These are phyloP conservation scores for Pelochelys cantorii DNA, from an alignment of 2,797 vertebrate genomes.

Conservation along the genomic window DNA sequence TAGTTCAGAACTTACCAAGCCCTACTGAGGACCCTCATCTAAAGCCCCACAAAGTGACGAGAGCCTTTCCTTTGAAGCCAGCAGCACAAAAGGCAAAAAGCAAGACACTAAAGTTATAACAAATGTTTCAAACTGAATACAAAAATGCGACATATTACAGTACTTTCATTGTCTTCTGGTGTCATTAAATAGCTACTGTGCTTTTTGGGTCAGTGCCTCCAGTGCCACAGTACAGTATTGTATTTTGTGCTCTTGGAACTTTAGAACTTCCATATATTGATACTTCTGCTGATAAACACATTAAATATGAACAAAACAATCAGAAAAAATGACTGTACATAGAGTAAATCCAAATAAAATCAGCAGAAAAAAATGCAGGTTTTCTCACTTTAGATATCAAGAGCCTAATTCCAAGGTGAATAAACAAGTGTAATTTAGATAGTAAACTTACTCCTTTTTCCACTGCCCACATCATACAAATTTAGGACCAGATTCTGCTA, in stretches of 20 bases:
- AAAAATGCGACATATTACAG: neutral
- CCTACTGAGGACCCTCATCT: neutral
- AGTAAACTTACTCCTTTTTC: neutral
- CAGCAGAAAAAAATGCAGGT: neutral
- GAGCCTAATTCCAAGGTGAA: neutral
- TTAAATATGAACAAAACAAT: neutral
- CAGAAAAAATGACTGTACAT: neutral
- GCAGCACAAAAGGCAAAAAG: neutral
- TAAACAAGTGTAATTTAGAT: neutral
- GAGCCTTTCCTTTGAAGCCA: neutral
- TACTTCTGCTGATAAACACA: neutral
- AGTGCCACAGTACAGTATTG: neutral
- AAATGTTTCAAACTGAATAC: neutral
- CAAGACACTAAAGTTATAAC: accelerated
- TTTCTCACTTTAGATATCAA: neutral
- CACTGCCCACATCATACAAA: neutral
- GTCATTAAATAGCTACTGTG: neutral
- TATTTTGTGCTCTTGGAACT: neutral
- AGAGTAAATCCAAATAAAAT: neutral
- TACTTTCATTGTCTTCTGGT: neutral
- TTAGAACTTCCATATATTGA: neutral
- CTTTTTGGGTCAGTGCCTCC: neutral
- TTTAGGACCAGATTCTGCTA: neutral
- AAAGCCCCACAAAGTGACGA: neutral
- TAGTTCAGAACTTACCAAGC: neutral